A percentile compares a stretch with the other conserved stretches of the same genome.
Evolutionary conservation across 1,140 invertebrate species (phyloP).

Genomic region (Sipha flava): DNA sequence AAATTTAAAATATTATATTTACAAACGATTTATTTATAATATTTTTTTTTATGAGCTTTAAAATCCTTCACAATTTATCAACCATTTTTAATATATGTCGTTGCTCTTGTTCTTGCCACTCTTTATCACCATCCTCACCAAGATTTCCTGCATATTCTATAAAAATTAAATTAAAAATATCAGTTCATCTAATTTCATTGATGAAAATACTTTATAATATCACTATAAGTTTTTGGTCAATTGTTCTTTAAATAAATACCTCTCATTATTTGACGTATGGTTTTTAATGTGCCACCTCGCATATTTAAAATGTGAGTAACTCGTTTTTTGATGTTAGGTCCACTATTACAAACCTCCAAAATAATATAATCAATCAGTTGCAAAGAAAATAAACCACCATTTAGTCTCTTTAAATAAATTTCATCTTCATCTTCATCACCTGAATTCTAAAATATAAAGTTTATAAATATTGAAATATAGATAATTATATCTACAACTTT

Average conservation of each 20-base stretch:
- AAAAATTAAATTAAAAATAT: slow-evolving; percentile 40
- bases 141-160: slow-evolving; percentile 91
- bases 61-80: slow-evolving; percentile 73
- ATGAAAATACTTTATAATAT: no score
- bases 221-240: no score
- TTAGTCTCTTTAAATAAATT: slow-evolving; percentile 77
- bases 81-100: slow-evolving; percentile 85
- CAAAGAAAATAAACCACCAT: slow-evolving; percentile 88
- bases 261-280: slow-evolving; percentile 90
- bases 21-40: neutral
- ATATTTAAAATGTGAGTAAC: slow-evolving; percentile 83
- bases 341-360: slow-evolving; percentile 76
- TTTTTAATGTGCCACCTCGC: slow-evolving; percentile 81
- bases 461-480: neutral
- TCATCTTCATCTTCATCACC: slow-evolving; percentile 58
- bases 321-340: slow-evolving; percentile 72
- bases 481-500: neutral
- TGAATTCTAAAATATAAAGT: neutral
- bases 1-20: neutral
- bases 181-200: neutral
- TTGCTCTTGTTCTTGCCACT: slow-evolving; percentile 79
- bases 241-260: slow-evolving; percentile 48
- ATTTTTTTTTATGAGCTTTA: neutral
- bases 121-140: slow-evolving; percentile 73
- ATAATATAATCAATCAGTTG: slow-evolving; percentile 94